Conservation (phyloP, 2,888 invertebrate genomes). For the Phengaris arion region DNA sequence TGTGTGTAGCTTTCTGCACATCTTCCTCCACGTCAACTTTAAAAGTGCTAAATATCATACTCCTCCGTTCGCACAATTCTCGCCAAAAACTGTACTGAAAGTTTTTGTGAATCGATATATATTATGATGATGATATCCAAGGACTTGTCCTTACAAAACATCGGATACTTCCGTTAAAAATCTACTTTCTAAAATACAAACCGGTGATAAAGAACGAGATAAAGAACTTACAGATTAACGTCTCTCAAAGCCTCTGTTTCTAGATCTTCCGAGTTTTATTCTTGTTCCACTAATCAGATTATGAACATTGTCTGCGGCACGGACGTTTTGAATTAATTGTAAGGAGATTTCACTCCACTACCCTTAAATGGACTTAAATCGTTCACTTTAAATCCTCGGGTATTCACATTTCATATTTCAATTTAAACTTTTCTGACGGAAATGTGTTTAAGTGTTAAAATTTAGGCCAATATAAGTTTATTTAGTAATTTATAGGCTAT, state of each 20-base stretch:
- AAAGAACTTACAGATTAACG: neutral
- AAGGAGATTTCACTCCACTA: constrained; percentile 49
- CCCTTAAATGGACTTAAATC: constrained; percentile 39
- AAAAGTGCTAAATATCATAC: no score
- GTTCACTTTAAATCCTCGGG: constrained; percentile 31
- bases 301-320: constrained; percentile 45
- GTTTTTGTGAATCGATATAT: no score
- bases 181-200: neutral
- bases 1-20: no score
- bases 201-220: constrained; percentile 17
- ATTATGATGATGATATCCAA: neutral
- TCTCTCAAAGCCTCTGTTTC: constrained; percentile 41
- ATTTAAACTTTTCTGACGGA: neutral
- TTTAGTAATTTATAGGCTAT: neutral
- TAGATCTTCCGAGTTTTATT: constrained; percentile 41
- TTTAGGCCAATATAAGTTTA: neutral
- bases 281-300: constrained; percentile 46
- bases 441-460: neutral
- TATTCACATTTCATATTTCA: neutral
- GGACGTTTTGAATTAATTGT: constrained; percentile 49
- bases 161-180: neutral
- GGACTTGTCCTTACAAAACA: no score
- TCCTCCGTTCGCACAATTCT: no score
- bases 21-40: no score
- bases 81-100: no score